phyloP scores from a whole-genome alignment of 2,888 invertebrate genomes.

The Plutella xylostella region DNA sequence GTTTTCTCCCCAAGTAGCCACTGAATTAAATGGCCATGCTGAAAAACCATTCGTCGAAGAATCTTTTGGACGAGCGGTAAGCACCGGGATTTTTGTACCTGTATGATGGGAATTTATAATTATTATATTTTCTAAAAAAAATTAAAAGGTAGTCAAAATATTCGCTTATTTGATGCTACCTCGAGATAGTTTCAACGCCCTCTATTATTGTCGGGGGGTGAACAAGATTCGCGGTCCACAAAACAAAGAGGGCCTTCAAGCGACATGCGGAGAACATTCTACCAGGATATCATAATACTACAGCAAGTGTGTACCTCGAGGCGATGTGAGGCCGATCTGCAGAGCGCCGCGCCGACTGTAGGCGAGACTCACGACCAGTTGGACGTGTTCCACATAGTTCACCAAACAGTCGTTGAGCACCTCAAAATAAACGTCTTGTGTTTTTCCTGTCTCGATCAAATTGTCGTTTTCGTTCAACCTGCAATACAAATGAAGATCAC shows the following conservation, averaged over 20 bases:
- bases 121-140: too few relatives aligned
- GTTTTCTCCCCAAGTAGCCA: slow-evolving; percentile 91
- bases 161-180: not conserved
- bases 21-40: slow-evolving; percentile 90
- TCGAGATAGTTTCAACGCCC: too few relatives aligned
- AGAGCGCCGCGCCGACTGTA: slow-evolving; percentile 82
- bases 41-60: slow-evolving; percentile 77
- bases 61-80: slow-evolving; percentile 79
- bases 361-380: slow-evolving; percentile 77
- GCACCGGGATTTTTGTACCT: slow-evolving; percentile 78
- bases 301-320: slow-evolving; percentile 74
- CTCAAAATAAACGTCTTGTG: slow-evolving; percentile 47
- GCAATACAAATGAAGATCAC: slow-evolving; percentile 6
- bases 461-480: slow-evolving; percentile 19
- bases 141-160: slow-evolving; percentile 1
- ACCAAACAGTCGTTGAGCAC: slow-evolving; percentile 70
- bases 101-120: too few relatives aligned
- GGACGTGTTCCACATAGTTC: slow-evolving; percentile 86
- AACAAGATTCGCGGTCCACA: too few relatives aligned
- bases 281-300: slow-evolving; percentile 27
- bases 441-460: slow-evolving; percentile 29
- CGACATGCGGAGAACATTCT: too few relatives aligned
- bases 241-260: too few relatives aligned
- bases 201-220: too few relatives aligned
- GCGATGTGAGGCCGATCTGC: slow-evolving; percentile 80